Evolutionary conservation across 2,888 invertebrate species (phyloP).

Genomic region (Aleiodes testaceus): DNA sequence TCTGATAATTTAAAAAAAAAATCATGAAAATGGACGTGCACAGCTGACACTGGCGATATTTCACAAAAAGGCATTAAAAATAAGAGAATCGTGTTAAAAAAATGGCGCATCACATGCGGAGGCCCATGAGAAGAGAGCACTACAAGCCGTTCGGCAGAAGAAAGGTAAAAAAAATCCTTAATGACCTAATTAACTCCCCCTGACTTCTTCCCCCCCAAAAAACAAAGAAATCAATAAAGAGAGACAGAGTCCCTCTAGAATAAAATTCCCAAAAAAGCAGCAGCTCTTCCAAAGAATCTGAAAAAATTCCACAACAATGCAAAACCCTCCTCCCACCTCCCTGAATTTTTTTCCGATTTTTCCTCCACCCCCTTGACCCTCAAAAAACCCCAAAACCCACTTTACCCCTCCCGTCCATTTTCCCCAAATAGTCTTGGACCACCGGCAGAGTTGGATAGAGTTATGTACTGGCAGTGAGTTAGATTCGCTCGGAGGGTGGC

Average conservation of each 20-base stretch:
- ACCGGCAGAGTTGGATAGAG: not conserved
- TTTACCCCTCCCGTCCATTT: too few species aligned
- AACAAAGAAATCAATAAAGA: not conserved
- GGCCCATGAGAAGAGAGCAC: constrained; percentile 65
- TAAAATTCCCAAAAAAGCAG: too few species aligned
- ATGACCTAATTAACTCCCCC: too few species aligned
- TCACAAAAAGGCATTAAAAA: not conserved
- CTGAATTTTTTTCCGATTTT: too few species aligned
- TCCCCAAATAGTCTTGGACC: constrained; percentile 2
- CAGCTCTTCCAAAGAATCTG: too few species aligned
- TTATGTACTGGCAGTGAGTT: constrained; percentile 18
- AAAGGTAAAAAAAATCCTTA: constrained; percentile 62
- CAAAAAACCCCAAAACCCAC: too few species aligned
- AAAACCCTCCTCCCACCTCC: too few species aligned
- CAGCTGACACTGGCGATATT: constrained; percentile 24
- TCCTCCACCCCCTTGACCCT: too few species aligned
- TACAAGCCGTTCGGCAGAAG: constrained; percentile 70
- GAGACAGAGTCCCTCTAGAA: too few species aligned
- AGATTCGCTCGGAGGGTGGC: constrained; percentile 1
- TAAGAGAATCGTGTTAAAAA: constrained; percentile 37
- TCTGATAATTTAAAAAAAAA: not conserved
- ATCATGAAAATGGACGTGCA: constrained; percentile 12
- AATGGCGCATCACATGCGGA: constrained; percentile 68
- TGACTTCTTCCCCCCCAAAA: not conserved
- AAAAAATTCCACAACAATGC: too few species aligned